Evolutionary conservation across 2,888 invertebrate species (phyloP).

Genomic region (Dorcus parallelipipedus): DNA sequence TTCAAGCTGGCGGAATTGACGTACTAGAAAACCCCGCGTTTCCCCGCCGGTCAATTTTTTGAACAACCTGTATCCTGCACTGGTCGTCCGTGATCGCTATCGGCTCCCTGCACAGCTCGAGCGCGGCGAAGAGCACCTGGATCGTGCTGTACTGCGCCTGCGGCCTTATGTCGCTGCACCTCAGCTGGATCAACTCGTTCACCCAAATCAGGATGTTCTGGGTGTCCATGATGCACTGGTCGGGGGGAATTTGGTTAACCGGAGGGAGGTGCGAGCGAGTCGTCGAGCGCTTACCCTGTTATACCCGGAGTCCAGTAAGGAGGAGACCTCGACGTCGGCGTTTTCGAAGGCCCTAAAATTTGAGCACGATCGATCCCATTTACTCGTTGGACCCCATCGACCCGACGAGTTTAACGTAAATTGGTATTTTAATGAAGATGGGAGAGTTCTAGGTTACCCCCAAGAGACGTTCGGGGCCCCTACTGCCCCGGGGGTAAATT

Average conservation of each 20-base stretch:
- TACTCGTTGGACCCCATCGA: too few relatives aligned
- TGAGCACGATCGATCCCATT: too few relatives aligned
- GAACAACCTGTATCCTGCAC: constrained; percentile 70
- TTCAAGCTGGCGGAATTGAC: constrained; percentile 85
- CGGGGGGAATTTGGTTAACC: constrained; percentile 11
- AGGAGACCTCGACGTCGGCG: constrained; percentile 74
- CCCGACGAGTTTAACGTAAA: too few relatives aligned
- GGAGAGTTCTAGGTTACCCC: too few relatives aligned
- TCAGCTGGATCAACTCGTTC: constrained; percentile 73
- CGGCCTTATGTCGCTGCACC: constrained; percentile 72
- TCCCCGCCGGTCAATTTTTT: too few relatives aligned
- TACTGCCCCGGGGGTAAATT: too few relatives aligned
- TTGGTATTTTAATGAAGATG: too few relatives aligned
- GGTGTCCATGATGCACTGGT: constrained; percentile 67
- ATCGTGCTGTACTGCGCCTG: constrained; percentile 76
- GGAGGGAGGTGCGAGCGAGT: too few relatives aligned
- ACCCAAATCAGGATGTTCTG: constrained; percentile 60
- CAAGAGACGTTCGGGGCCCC: too few relatives aligned
- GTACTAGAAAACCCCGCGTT: constrained; percentile 57
- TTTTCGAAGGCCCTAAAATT: constrained; percentile 75
- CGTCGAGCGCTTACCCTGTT: constrained; percentile 68
- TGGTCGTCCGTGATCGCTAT: constrained; percentile 85
- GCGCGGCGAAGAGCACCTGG: constrained; percentile 77
- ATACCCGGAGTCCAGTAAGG: constrained; percentile 80
- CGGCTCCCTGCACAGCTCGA: constrained; percentile 81